phyloP scores from a whole-genome alignment of 2,888 invertebrate genomes.

The Hoplodrina blanda region DNA sequence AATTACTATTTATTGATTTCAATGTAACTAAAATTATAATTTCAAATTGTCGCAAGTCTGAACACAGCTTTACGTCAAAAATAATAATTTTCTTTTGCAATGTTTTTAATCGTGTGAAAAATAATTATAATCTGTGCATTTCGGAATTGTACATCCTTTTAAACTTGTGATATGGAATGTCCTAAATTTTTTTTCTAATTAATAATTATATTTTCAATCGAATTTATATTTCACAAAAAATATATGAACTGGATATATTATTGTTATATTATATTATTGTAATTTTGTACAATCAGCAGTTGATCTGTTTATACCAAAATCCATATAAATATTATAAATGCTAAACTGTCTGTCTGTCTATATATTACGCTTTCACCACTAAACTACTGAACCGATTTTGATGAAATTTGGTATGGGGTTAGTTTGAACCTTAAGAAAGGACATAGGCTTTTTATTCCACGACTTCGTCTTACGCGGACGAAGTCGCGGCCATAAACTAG shows the following conservation, averaged over 20 bases:
- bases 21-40: too few species aligned
- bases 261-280: conserved; percentile 38
- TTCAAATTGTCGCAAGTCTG: conserved; percentile 8
- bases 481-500: too few species aligned
- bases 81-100: conserved; percentile 36
- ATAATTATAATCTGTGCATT: conserved; percentile 23
- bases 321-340: not conserved
- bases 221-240: conserved; percentile 45
- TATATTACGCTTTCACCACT: too few species aligned
- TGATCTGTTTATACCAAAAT: conserved; percentile 17
- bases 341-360: too few species aligned
- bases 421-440: too few species aligned
- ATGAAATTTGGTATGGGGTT: too few species aligned
- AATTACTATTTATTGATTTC: too few species aligned
- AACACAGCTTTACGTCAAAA: conserved; percentile 45
- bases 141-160: conserved; percentile 36
- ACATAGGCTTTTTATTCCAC: too few species aligned
- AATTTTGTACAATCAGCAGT: conserved; percentile 42
- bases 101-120: conserved; percentile 24
- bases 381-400: too few species aligned
- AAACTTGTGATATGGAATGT: conserved; percentile 51
- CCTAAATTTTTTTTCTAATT: conserved; percentile 28
- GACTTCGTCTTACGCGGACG: too few species aligned
- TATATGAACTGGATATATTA: conserved; percentile 38
- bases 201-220: conserved; percentile 21